Conservation (phyloP, 2,797 vertebrate genomes). For the Nyctibius grandis region DNA sequence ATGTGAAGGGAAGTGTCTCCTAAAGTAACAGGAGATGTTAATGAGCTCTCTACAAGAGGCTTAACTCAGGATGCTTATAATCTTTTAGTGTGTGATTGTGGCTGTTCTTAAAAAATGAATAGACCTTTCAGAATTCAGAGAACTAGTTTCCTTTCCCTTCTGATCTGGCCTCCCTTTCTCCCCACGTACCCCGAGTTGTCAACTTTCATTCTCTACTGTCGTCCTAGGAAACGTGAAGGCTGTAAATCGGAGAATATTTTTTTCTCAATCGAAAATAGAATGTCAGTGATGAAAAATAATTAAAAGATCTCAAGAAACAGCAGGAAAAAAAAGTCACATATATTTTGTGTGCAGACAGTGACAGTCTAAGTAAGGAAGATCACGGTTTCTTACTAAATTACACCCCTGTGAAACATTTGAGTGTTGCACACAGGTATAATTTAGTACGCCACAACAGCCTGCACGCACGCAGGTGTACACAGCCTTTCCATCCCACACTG, state of each 20-base stretch:
- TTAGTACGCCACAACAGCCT: background rate
- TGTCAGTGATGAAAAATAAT: background rate
- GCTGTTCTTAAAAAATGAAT: background rate
- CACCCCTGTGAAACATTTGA: background rate
- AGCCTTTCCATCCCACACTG: fast-evolving
- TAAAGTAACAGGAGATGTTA: background rate
- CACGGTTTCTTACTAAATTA: background rate
- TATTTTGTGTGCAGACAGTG: background rate
- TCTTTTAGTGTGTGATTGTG: background rate
- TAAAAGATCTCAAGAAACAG: background rate
- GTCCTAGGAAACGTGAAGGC: background rate
- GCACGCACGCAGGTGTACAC: background rate
- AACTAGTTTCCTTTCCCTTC: background rate
- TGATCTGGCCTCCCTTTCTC: background rate
- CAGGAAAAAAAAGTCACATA: background rate
- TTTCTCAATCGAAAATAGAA: background rate
- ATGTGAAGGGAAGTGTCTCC: background rate
- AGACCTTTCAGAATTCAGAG: constrained; percentile 7
- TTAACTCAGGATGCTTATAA: background rate
- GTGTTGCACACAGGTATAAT: background rate
- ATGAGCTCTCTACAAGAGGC: background rate
- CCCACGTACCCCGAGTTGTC: background rate
- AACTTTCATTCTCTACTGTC: background rate
- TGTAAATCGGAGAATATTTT: fast-evolving
- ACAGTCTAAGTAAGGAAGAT: background rate